Conservation (phyloP, 2,797 vertebrate species). For the Chelmon rostratus region DNA sequence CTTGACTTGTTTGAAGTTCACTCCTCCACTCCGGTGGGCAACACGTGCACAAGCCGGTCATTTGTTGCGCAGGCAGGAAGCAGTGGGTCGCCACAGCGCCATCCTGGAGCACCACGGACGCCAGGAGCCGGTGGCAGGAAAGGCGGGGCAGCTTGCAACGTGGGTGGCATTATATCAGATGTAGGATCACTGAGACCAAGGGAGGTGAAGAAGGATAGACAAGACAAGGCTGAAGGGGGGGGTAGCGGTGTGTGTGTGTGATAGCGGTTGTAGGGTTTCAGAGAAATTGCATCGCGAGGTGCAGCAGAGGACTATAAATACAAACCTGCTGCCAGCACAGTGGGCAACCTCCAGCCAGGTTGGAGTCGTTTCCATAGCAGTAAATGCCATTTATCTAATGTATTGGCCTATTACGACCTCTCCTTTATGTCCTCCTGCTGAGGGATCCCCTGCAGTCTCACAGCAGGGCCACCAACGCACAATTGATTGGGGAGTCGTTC, state of each 20-base stretch:
- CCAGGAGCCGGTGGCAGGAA: slow-evolving; percentile 36
- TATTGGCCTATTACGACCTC: slow-evolving; percentile 81
- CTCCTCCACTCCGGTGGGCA: slow-evolving; percentile 25
- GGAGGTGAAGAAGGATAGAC: slow-evolving; percentile 50
- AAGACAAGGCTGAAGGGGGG: slow-evolving; percentile 23
- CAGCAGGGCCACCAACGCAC: slow-evolving; percentile 71
- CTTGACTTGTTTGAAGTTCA: slow-evolving; percentile 42
- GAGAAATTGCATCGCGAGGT: slow-evolving; percentile 68
- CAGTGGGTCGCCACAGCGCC: slow-evolving; percentile 27
- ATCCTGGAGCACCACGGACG: slow-evolving; percentile 18
- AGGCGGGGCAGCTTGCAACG: slow-evolving; percentile 34
- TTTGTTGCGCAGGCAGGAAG: slow-evolving; percentile 54
- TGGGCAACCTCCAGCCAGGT: slow-evolving; percentile 82
- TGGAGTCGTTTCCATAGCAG: slow-evolving; percentile 82
- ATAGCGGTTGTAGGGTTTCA: slow-evolving; percentile 39
- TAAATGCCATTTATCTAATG: slow-evolving; percentile 85
- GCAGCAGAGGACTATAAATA: slow-evolving; percentile 80
- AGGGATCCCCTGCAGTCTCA: slow-evolving; percentile 80
- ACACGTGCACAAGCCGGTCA: slow-evolving; percentile 43
- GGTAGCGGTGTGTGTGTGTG: slow-evolving; percentile 2
- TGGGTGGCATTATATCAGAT: slow-evolving; percentile 61
- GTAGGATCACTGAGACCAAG: slow-evolving; percentile 49
- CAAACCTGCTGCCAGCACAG: slow-evolving; percentile 71
- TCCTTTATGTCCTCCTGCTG: slow-evolving; percentile 77
- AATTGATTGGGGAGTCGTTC: slow-evolving; percentile 82